These are phyloP conservation scores for Nomada fabriciana DNA, from an alignment of 2,888 invertebrate species.

Conservation along the genomic window DNA sequence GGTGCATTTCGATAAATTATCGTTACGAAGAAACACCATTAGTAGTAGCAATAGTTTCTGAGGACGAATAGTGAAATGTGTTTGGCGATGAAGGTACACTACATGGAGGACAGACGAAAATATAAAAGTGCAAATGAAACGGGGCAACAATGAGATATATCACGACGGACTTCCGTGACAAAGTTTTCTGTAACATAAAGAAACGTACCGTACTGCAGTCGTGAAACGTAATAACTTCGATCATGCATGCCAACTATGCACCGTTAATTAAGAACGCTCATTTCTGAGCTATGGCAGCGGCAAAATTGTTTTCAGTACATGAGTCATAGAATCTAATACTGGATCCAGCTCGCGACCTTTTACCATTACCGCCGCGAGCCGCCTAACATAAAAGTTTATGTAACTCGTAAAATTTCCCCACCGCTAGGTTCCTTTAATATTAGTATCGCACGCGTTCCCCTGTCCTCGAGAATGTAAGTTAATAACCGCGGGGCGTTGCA, in stretches of 20 bases:
- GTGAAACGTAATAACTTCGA: constrained; percentile 50
- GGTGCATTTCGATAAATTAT: no score
- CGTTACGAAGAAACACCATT: no score
- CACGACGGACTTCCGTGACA: background rate
- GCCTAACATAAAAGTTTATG: constrained; percentile 46
- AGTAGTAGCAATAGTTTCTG: no score
- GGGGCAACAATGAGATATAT: background rate
- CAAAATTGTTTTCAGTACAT: constrained; percentile 33
- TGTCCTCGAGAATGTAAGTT: constrained; percentile 20
- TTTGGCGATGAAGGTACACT: no score
- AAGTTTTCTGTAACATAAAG: background rate
- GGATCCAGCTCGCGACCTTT: constrained; percentile 26
- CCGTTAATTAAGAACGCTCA: constrained; percentile 48
- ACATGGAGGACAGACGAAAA: no score
- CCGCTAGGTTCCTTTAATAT: constrained; percentile 38
- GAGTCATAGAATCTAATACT: constrained; percentile 45
- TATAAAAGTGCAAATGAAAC: no score
- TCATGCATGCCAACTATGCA: background rate
- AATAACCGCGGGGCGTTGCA: constrained; percentile 10
- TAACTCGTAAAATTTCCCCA: constrained; percentile 51
- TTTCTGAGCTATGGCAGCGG: constrained; percentile 35
- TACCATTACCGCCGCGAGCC: constrained; percentile 36
- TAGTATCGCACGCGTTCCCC: constrained; percentile 10
- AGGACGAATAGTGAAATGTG: no score
- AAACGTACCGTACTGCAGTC: constrained; percentile 1